phyloP scores from a whole-genome alignment of 2,888 invertebrate species.

The Prenolepis imparis region DNA sequence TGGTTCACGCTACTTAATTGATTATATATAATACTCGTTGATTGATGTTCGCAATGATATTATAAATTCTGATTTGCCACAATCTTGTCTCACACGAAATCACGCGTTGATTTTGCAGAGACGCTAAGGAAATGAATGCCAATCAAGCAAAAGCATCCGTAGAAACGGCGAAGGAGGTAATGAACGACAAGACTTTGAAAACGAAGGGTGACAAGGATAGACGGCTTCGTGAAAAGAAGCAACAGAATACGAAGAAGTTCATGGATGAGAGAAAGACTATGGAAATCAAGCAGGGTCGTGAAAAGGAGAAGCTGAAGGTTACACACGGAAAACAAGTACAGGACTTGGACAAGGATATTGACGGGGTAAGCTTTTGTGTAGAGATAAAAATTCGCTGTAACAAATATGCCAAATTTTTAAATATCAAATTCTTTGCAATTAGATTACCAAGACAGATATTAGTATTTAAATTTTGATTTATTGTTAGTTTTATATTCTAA shows the following conservation, averaged over 20 bases:
- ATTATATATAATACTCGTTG: background rate
- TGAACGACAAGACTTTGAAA: constrained; percentile 89
- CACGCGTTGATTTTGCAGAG: constrained; percentile 83
- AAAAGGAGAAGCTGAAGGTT: constrained; percentile 88
- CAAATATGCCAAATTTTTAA: no score
- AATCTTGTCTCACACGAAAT: background rate
- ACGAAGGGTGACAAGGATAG: constrained; percentile 90
- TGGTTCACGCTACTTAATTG: constrained; percentile 55
- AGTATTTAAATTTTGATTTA: no score
- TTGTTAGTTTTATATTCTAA: background rate
- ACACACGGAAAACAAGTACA: constrained; percentile 88
- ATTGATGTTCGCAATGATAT: background rate
- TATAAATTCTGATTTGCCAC: constrained; percentile 1
- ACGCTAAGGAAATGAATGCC: constrained; percentile 89
- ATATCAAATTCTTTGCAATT: no score
- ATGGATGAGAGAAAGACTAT: constrained; percentile 88
- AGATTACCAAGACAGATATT: no score
- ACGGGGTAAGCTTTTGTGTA: constrained; percentile 82
- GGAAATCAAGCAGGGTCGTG: constrained; percentile 88
- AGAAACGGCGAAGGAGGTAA: constrained; percentile 89
- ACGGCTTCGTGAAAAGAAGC: constrained; percentile 88
- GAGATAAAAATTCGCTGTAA: no score
- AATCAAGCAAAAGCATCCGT: constrained; percentile 90
- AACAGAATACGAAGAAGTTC: constrained; percentile 90
- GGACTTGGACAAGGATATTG: constrained; percentile 86